These are phyloP conservation scores for Microcebus griseorufus DNA, from an alignment of 2,113 vertebrate species.

Conservation along the genomic window DNA sequence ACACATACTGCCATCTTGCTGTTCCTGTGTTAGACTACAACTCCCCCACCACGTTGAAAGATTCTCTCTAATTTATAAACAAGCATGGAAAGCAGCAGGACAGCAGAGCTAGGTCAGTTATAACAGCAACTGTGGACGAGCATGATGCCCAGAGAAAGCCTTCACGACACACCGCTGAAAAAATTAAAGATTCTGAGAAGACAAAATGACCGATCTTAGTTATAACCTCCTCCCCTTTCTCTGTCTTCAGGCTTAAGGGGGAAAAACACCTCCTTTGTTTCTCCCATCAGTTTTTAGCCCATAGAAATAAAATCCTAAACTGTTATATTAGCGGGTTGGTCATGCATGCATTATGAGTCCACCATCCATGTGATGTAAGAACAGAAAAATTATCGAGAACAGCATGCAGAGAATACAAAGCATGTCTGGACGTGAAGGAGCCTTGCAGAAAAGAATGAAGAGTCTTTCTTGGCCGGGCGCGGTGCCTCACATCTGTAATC, in stretches of 20 bases:
- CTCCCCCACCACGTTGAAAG: constrained; percentile 68
- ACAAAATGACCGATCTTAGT: not conserved
- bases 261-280: not conserved
- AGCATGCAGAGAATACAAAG: not conserved
- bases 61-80: constrained; percentile 69
- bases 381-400: not conserved
- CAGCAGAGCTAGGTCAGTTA: constrained; percentile 60
- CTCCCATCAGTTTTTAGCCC: not conserved
- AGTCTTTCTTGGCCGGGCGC: too few relatives aligned
- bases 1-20: not conserved
- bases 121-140: constrained; percentile 55
- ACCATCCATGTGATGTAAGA: not conserved
- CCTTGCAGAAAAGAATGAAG: not conserved
- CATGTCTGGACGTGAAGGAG: not conserved
- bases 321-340: not conserved
- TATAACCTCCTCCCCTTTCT: not conserved
- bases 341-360: not conserved
- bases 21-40: not conserved
- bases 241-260: not conserved
- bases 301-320: not conserved
- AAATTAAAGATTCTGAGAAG: constrained; percentile 8
- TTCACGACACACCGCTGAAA: constrained; percentile 1
- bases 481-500: too few relatives aligned
- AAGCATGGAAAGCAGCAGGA: constrained; percentile 63
- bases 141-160: not conserved